Conservation (phyloP, 30 jellyfish, hydroid and myxozoan genomes). For the Aurelia coerulea region DNA sequence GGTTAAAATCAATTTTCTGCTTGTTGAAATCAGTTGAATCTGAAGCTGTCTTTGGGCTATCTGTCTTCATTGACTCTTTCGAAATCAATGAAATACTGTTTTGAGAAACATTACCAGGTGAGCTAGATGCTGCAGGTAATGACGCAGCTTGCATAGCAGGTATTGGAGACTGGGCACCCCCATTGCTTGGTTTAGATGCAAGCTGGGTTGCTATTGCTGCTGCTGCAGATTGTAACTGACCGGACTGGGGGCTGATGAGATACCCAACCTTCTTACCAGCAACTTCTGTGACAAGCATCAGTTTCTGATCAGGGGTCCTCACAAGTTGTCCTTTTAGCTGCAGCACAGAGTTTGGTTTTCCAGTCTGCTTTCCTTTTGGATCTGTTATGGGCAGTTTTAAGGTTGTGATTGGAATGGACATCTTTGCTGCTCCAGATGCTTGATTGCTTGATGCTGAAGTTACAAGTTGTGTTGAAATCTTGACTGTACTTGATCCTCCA, state of each 20-base stretch:
- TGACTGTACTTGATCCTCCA: not conserved
- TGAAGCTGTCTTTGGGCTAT: not conserved
- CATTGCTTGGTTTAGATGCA: slow-evolving; percentile 13
- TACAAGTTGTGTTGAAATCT: not conserved
- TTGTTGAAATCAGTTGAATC: slow-evolving; percentile 25
- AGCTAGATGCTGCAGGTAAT: not conserved
- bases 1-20: not conserved
- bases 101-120: not conserved
- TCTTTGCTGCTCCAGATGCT: not conserved
- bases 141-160: not conserved
- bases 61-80: too few species aligned
- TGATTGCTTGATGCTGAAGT: not conserved
- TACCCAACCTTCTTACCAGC: slow-evolving; percentile 97
- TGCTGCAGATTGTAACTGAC: slow-evolving; percentile 52
- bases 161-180: slow-evolving; percentile 22
- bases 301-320: slow-evolving; percentile 90
- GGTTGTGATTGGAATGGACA: slow-evolving; percentile 12
- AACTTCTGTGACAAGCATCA: slow-evolving; percentile 96
- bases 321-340: slow-evolving; percentile 92
- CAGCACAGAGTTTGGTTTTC: slow-evolving; percentile 31
- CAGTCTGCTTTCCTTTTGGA: slow-evolving; percentile 38
- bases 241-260: slow-evolving; percentile 77
- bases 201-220: slow-evolving; percentile 51
- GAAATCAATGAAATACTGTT: not conserved
- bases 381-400: slow-evolving; percentile 47